Conservation (phyloP, 1,140 invertebrate genomes). For the Drosophila tristis region DNA sequence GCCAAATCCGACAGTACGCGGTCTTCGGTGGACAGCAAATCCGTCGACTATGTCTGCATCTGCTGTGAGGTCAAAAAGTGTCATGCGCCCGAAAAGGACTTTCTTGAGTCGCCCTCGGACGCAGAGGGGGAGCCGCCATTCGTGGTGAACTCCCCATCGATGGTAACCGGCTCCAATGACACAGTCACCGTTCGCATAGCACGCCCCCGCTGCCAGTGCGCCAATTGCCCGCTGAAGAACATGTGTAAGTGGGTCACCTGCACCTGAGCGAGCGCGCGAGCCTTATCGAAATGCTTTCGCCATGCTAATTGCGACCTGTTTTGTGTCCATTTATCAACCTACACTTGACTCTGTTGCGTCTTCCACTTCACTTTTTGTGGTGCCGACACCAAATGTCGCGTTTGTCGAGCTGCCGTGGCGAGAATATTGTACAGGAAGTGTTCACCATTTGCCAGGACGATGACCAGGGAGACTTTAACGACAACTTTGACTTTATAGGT, state of each 20-base stretch:
- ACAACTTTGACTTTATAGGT: constrained; percentile 76
- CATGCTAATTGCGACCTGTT: constrained; percentile 66
- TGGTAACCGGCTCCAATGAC: constrained; percentile 31
- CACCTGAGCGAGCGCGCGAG: not conserved
- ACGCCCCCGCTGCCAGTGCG: constrained; percentile 64
- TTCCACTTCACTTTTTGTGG: constrained; percentile 5
- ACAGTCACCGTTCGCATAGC: constrained; percentile 48
- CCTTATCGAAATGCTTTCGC: constrained; percentile 70
- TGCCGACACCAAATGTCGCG: constrained; percentile 42
- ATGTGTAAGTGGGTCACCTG: constrained; percentile 65
- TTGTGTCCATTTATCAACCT: constrained; percentile 10
- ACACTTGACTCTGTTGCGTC: not conserved
- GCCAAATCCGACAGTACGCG: not conserved
- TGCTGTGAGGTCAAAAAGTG: constrained; percentile 55
- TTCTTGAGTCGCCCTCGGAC: constrained; percentile 31
- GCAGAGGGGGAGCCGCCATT: constrained; percentile 23
- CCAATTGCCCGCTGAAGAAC: constrained; percentile 77
- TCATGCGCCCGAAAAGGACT: constrained; percentile 31
- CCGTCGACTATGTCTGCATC: constrained; percentile 43
- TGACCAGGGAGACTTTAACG: constrained; percentile 54
- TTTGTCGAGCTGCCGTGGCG: constrained; percentile 51
- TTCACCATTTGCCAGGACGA: constrained; percentile 70
- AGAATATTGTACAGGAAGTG: constrained; percentile 60
- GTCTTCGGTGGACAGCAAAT: constrained; percentile 28
- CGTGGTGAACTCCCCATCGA: constrained; percentile 32